Base-by-base conservation (phyloP, 2,888 invertebrate species). In the Macrosoma leucophasiata region DNA sequence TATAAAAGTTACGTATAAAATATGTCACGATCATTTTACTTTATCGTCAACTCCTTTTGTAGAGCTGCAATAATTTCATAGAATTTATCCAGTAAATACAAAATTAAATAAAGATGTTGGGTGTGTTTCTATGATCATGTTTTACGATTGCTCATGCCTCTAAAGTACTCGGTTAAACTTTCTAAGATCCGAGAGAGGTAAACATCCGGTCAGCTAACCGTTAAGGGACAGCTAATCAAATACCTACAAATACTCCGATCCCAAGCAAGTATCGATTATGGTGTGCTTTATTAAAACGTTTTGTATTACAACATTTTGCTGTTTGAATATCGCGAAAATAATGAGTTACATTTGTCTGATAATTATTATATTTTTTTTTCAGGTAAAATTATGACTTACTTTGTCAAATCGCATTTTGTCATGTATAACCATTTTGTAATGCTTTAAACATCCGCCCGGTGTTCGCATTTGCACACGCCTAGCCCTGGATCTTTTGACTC, bases 41-140 rank as follows among this genome's bases (percentile, higher is more conserved):
- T 17, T 19, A 33, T 8, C 18, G 8, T 39, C 33, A 23, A 34
- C 35, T 18, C 23, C 17, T 29, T 35, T 34, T 29, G 49, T 58
- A 57, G 54, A 55, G 56, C 46, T 55, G 58, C 62, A 58, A 64
- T 71, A 63, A 62, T 58, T 58, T 62, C 39, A 46, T 46, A 55
- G 51, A 62, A 63, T 69, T 72, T 64, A 71, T 69, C 65, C 58
- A 51, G 49, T 37, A 31, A 40, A 39, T 49, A 51, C 46, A 60
- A 68, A 59, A 65, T 66, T 73, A 71, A 70, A 76, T 77, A 68
- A 63, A 76, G 72, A 67, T 61, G 65, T 71, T 67, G 44, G 43
- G 36, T 46, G 52, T 41, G 44, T 39, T 45, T 39, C 46, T 33
- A 52, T 54, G 56, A 55, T 58, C 39, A 39, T 52, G 53, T 53